phyloP scores from a whole-genome alignment of 1,140 invertebrate genomes.

The Procambarus clarkii region DNA sequence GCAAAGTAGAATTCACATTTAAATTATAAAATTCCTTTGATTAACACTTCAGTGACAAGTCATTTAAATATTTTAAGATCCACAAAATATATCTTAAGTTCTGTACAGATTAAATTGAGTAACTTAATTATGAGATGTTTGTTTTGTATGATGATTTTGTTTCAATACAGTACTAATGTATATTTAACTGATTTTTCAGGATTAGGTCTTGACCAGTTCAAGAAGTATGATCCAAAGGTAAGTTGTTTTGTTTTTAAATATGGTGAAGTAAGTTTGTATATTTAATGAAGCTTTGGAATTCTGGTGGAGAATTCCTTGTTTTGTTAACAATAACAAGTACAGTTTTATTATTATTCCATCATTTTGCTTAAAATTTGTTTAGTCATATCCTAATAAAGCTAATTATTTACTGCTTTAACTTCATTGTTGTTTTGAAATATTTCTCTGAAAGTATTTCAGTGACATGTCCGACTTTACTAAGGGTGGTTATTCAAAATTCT shows the following conservation, averaged over 20 bases:
- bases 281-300: background rate
- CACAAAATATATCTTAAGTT: too few species aligned
- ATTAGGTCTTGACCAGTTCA: conserved; percentile 96
- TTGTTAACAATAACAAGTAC: background rate
- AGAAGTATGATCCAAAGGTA: conserved; percentile 96
- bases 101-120: background rate
- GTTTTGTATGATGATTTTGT: background rate
- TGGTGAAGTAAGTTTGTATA: background rate
- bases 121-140: background rate
- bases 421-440: too few species aligned
- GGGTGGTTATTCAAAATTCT: too few species aligned
- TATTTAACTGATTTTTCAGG: conserved; percentile 80
- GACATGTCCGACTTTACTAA: too few species aligned
- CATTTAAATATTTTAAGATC: too few species aligned
- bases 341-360: background rate
- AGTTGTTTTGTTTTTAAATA: conserved; percentile 72
- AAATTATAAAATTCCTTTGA: too few species aligned
- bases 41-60: too few species aligned
- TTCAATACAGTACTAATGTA: background rate
- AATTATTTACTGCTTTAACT: background rate
- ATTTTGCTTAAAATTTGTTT: background rate
- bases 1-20: too few species aligned
- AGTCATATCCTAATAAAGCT: background rate
- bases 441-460: too few species aligned
- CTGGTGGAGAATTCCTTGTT: background rate